Base-by-base conservation (phyloP, 2,888 invertebrate genomes). In the Yponomeuta malinellus region DNA sequence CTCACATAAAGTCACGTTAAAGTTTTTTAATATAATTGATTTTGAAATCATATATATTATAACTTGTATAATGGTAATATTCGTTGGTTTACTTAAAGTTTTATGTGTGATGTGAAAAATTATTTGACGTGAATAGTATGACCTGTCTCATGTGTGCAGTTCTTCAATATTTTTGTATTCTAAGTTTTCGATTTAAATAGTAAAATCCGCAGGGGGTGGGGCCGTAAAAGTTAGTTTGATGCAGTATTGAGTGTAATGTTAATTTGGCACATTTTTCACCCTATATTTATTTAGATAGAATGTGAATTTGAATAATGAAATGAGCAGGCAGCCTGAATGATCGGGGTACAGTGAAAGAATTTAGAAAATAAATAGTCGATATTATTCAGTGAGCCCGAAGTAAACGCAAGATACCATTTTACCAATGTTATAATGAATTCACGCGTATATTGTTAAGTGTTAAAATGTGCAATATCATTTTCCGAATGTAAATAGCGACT, bases 391-490 rank as follows among this genome's bases (percentile, higher is more conserved):
- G 48, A 68, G 68, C 23, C 12, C 23, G n/a, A 15, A 43, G 68
- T 31, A 12, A 59, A 65, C 29, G 5, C 23, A 78, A 79, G 78
- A 76, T 81, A 84, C 83, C 80, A 79, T 81, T 80, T 43, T 81
- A 82, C 82, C 81, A 81, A 83, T 82, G 82, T 86, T 84, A 84
- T 59, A 59, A 59, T 80, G 78, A 80, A 83, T 79, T 83, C 81
- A 84, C 79, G 81, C 82, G 83, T 82, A 77, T 91, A 88, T 83
- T 63, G 12, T 83, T 91, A 91, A 91, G 90, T 89, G 85, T 89
- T 87, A 83, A 59, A 81, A 85, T 84, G 91, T 91, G 91, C 91
- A 91, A 91, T 91, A 90, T 85, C 80, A 59, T 79, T 78, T 72
- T 78, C 83, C 76, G 78, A 82, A 80, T 90, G 90, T 90, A 89